Evolutionary conservation across 23 tunicate species (phyloP), one percentile per base, ranked within the genome.

Genomic region (Styela plicata): DNA sequence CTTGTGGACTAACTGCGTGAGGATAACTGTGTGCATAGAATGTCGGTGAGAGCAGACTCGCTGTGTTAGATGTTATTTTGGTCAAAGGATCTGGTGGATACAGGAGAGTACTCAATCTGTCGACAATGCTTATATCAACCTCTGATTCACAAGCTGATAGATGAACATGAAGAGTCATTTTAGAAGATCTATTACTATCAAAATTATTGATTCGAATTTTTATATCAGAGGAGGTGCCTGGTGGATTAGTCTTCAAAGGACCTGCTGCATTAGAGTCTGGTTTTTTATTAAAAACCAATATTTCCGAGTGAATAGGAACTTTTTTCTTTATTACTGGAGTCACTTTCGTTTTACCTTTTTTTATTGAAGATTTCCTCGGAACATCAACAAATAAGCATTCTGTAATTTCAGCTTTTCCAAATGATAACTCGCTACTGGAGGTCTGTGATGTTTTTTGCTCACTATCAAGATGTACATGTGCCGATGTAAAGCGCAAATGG

Each of bases 81-180:
- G 27, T 24, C 36, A 20, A 20, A 10, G 64, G 17, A 26, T 52
- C 81, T 7, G 64, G 27, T 0, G 31, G 53, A 24, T 69, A 80
- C 22, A 86, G 27, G 2, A 91, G 33, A 10, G 74, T 36, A 34
- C 71, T 52, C 13, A 91, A 33, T 79, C 97, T 57, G 44, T 91
- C 89, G 21, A 91, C 77, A 27, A 91, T 86, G 77, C 90, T 91
- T 20, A 91, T 78, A 37, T 91, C 97, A 52, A 86, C 82, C 36
- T 85, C 89, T 19, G 85, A 71, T 34, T 69, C 75, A 80, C 86
- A 80, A 52, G 84, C 89, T 33, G 79, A 68, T 44, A 32, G 52
- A 67, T 76, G 81, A 27, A 76, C 66, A 76, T 44, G 32, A 13
- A 76, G 65, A 0, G 81, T n/a, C 10, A 65, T 76, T 27, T 76